Conservation (phyloP, 2,113 vertebrate genomes). For the Odobenus rosmarus region DNA sequence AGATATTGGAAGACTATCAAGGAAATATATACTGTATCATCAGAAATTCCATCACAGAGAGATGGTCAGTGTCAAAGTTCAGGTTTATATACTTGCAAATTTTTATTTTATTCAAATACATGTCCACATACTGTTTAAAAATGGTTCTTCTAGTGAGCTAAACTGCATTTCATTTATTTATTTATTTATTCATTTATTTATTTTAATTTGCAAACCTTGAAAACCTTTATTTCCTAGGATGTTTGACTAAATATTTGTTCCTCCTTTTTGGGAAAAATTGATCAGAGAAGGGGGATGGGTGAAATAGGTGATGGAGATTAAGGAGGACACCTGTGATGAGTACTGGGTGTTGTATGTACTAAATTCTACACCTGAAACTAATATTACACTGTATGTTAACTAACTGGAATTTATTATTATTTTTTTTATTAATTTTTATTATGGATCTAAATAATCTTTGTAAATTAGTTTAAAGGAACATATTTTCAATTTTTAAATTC, state of each 20-base stretch:
- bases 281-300: not conserved
- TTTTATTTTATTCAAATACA: not conserved
- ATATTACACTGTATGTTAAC: too few species aligned
- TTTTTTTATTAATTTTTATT: too few species aligned
- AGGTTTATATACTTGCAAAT: not conserved
- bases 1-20: not conserved
- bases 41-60: not conserved
- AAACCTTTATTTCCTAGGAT: slow-evolving; percentile 1
- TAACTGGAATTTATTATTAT: too few species aligned
- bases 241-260: slow-evolving; percentile 31
- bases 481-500: not conserved
- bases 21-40: not conserved
- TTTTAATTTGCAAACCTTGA: slow-evolving; percentile 23
- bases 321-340: not conserved
- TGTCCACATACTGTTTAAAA: not conserved
- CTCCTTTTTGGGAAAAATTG: not conserved
- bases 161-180: not conserved
- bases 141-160: not conserved
- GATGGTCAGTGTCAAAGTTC: not conserved
- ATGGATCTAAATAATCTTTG: not conserved
- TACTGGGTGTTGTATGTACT: too few species aligned
- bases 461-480: not conserved
- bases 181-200: not conserved
- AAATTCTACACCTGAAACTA: too few species aligned
- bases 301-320: not conserved